Evolutionary conservation across 2,888 invertebrate genomes (phyloP).

Genomic region (Salpingus planirostris): DNA sequence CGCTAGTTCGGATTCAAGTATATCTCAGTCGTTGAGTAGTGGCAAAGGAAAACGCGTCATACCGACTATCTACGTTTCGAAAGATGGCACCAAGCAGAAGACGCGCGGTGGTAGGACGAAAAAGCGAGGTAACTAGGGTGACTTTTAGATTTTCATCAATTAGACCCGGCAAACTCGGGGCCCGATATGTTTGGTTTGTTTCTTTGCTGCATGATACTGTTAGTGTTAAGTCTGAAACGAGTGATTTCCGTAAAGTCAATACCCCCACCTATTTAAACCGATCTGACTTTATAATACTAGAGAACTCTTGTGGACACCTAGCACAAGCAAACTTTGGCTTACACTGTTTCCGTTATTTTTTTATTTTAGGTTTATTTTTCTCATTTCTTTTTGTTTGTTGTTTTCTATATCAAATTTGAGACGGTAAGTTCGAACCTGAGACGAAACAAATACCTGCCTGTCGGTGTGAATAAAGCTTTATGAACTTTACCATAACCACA

Average conservation of each 20-base stretch:
- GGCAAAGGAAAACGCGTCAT: constrained; percentile 2
- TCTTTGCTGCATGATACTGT: constrained; percentile 19
- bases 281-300: too few species aligned
- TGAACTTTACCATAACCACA: constrained; percentile 1
- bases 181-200: constrained; percentile 40
- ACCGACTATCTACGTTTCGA: constrained; percentile 6
- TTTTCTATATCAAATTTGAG: constrained; percentile 3
- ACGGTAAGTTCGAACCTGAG: constrained; percentile 9
- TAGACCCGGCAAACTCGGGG: constrained; percentile 22
- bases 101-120: too few species aligned
- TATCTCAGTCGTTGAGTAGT: constrained; percentile 5
- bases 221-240: not conserved
- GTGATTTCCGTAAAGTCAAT: constrained; percentile 1
- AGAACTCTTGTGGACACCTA: not conserved
- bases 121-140: constrained; percentile 3
- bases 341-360: constrained; percentile 17
- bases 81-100: too few species aligned
- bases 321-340: constrained; percentile 36
- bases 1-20: constrained; percentile 8
- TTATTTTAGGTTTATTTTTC: constrained; percentile 21
- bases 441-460: constrained; percentile 24
- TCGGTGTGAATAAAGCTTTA: constrained; percentile 20
- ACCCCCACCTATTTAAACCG: not conserved
- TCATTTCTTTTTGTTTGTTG: constrained; percentile 14
- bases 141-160: not conserved